Conservation (phyloP, 2,888 invertebrate genomes). For the Ceraclea dissimilis region DNA sequence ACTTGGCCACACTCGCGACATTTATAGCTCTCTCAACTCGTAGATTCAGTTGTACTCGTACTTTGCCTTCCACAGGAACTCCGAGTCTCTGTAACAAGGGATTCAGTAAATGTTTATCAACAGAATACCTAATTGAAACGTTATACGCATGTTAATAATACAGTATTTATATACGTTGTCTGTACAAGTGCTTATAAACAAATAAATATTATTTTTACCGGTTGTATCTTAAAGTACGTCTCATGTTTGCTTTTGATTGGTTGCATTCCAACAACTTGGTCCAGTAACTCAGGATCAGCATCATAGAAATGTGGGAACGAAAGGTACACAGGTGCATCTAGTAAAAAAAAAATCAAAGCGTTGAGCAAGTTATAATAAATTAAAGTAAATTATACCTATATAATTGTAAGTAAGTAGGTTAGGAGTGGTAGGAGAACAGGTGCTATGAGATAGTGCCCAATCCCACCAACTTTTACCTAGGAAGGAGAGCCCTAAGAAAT, state of each 20-base stretch:
- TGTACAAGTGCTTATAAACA: no score
- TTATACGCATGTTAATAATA: no score
- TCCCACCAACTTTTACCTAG: no score
- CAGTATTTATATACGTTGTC: no score
- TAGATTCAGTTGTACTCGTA: conserved; percentile 73
- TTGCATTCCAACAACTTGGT: conserved; percentile 63
- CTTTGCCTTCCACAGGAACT: conserved; percentile 74
- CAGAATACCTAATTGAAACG: no score
- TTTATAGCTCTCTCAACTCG: conserved; percentile 68
- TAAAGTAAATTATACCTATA: not conserved
- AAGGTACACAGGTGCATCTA: conserved; percentile 80
- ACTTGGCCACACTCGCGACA: conserved; percentile 64
- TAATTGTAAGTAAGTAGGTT: no score
- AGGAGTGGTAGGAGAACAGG: no score
- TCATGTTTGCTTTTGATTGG: conserved; percentile 63
- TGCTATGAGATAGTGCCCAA: no score
- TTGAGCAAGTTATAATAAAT: no score
- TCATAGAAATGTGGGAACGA: conserved; percentile 88
- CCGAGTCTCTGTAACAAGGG: conserved; percentile 68
- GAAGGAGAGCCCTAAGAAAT: no score
- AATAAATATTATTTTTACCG: no score
- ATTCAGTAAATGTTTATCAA: no score
- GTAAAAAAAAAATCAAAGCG: conserved; percentile 27
- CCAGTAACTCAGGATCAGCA: conserved; percentile 60
- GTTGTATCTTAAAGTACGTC: conserved; percentile 78